Evolutionary conservation across 1,140 invertebrate genomes (phyloP).

Genomic region (Asobara japonica): DNA sequence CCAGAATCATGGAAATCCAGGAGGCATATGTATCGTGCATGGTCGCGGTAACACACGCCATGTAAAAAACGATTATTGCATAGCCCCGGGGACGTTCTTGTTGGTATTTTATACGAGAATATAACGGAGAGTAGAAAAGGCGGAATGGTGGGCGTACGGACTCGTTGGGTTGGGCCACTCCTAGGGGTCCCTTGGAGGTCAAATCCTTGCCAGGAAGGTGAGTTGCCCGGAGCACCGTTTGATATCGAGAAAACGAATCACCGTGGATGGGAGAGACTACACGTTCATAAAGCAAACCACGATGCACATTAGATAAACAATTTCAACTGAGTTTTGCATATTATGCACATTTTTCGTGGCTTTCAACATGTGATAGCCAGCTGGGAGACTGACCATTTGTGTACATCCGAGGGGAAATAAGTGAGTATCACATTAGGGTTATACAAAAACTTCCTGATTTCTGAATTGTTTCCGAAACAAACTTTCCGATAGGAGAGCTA

Average conservation of each 20-base stretch:
- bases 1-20: conserved; percentile 14
- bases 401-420: too few species aligned
- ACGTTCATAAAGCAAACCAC: conserved; percentile 30
- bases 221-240: conserved; percentile 59
- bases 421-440: too few species aligned
- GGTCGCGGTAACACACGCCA: not conserved
- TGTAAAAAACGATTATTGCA: conserved; percentile 11
- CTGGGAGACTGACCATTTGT: too few species aligned
- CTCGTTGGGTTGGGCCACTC: conserved; percentile 59
- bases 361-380: not conserved
- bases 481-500: too few species aligned
- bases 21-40: conserved; percentile 2
- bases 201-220: conserved; percentile 56
- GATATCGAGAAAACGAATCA: conserved; percentile 65
- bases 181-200: conserved; percentile 62
- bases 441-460: too few species aligned
- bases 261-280: conserved; percentile 30
- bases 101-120: conserved; percentile 20
- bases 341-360: not conserved
- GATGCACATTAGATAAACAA: conserved; percentile 34
- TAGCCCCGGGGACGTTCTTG: conserved; percentile 14
- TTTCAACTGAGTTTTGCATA: not conserved
- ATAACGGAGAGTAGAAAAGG: conserved; percentile 32
- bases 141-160: conserved; percentile 53
- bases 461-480: too few species aligned